Base-by-base conservation (phyloP, 2,113 vertebrate genomes). In the Glaucomys volans region DNA sequence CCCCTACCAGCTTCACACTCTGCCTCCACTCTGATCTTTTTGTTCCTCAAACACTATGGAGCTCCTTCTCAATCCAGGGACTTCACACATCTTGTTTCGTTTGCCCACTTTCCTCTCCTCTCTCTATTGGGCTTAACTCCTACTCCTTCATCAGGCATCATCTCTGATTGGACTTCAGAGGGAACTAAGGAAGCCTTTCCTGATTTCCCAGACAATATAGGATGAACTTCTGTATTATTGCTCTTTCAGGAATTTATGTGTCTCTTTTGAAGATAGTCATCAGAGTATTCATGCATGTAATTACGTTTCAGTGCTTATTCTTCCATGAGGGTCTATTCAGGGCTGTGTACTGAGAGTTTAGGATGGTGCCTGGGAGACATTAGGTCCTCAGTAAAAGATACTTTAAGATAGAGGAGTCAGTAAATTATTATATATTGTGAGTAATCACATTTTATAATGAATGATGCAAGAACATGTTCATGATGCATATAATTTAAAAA, bases 361-460 rank as follows among this genome's bases (percentile, higher is more conserved):
- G 11, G 4, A 35, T 37, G 87, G 35, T 84, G 5, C 17, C n/a
- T 50, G n/a, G 13, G 0, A 85, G 40, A 40, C 7, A n/a, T 47
- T 86, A 28, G 8, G 22, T 54, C 28, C 18, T 93, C 37, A 87
- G 24, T 76, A 88, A 94, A 72, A 37, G 28, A 40, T 76, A 76
- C 40, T 92, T 93, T 84, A 42, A 95, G 95, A 69, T 77, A 14
- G 62, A 76, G 18, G 7, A 67, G 71, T 47, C n/a, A 82, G 7
- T 66, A 50, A 86, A 80, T 79, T 93, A 90, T 47, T 52, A 64
- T 89, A 40, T 0, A 20, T 76, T 71, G 30, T 96, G 42, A 89
- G n/a, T 87, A 22, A 88, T 85, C 11, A n/a, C 66, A 69, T 67
- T 93, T 89, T 82, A 17, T 87, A 47, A 83, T 79, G 54, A 69